phyloP scores from a whole-genome alignment of 2,113 vertebrate genomes.

The Amia ocellicauda region DNA sequence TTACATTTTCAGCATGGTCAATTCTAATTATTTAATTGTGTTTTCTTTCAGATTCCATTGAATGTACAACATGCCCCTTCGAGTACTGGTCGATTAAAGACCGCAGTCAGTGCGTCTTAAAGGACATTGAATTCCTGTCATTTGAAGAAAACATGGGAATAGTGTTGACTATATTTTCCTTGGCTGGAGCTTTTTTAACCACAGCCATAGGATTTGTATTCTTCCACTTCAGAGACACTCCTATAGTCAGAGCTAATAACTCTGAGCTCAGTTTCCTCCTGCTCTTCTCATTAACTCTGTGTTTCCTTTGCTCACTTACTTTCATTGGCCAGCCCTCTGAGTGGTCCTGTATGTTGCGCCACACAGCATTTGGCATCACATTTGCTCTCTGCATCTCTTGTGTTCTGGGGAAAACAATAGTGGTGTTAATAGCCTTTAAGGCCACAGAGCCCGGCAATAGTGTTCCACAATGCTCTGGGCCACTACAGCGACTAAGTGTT shows the following conservation, averaged over 20 bases:
- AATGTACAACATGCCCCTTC: background rate
- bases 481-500: conserved; percentile 2
- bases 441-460: conserved; percentile 2
- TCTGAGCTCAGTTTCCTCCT: conserved; percentile 17
- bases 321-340: conserved; percentile 14
- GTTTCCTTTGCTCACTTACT: conserved; percentile 16
- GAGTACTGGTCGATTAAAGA: conserved; percentile 1
- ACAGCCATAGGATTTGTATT: background rate
- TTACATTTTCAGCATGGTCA: too few species aligned
- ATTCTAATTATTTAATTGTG: background rate
- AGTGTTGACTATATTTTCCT: background rate
- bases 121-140: conserved; percentile 10
- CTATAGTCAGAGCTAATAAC: conserved; percentile 14
- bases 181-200: conserved; percentile 5
- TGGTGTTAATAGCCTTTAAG: conserved; percentile 17
- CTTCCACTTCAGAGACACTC: background rate
- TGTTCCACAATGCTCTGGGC: conserved; percentile 10
- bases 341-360: conserved; percentile 12
- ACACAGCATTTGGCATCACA: conserved; percentile 17
- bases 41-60: conserved; percentile 14
- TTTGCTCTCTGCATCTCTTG: conserved; percentile 16
- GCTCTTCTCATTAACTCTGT: conserved; percentile 13
- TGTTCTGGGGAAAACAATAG: conserved; percentile 18
- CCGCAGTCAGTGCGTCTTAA: conserved; percentile 5
- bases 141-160: conserved; percentile 13